Evolutionary conservation across 23 tunicate species (phyloP).

Genomic region (Styela clava): DNA sequence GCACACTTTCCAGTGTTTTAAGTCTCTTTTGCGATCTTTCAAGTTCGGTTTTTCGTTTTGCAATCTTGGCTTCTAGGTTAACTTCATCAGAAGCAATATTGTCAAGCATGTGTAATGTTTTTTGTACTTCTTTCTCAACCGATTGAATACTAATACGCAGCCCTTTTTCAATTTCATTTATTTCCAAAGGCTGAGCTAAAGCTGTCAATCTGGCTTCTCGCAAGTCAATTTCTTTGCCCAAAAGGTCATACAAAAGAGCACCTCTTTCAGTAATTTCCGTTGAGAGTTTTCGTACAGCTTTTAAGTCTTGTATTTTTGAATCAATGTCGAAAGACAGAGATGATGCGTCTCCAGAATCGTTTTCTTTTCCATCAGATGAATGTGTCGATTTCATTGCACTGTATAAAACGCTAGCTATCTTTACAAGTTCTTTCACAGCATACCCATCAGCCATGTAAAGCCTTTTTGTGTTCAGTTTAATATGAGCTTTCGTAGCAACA

Average conservation of each 20-base stretch:
- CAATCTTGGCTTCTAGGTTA: slow-evolving; percentile 85
- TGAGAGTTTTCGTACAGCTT: slow-evolving; percentile 79
- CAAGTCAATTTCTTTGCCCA: slow-evolving; percentile 68
- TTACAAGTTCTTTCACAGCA: slow-evolving; percentile 93
- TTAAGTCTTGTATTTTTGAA: slow-evolving; percentile 81
- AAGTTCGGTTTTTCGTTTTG: slow-evolving; percentile 78
- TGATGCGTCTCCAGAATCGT: slow-evolving; percentile 38
- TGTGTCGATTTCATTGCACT: slow-evolving; percentile 68
- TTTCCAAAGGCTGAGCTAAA: slow-evolving; percentile 79
- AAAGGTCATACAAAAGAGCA: slow-evolving; percentile 58
- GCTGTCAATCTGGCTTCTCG: slow-evolving; percentile 66
- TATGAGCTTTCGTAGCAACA: slow-evolving; percentile 84
- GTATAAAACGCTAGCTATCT: slow-evolving; percentile 62
- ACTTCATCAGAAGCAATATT: slow-evolving; percentile 91
- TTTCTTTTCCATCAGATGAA: slow-evolving; percentile 5
- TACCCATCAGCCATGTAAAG: slow-evolving; percentile 98
- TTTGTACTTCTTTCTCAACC: slow-evolving; percentile 59
- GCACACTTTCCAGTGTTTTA: slow-evolving; percentile 78
- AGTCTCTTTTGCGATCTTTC: slow-evolving; percentile 84
- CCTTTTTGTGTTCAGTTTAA: slow-evolving; percentile 90
- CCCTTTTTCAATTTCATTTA: slow-evolving; percentile 81
- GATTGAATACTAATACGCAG: slow-evolving; percentile 49
- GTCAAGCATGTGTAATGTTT: slow-evolving; percentile 77
- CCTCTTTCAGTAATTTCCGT: slow-evolving; percentile 85
- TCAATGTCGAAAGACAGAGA: slow-evolving; percentile 72